Percentiles rank a stretch among this genome's conserved stretches.
These are phyloP conservation scores for Setipinna tenuifilis DNA, from an alignment of 2,797 vertebrate genomes.

Conservation along the genomic window DNA sequence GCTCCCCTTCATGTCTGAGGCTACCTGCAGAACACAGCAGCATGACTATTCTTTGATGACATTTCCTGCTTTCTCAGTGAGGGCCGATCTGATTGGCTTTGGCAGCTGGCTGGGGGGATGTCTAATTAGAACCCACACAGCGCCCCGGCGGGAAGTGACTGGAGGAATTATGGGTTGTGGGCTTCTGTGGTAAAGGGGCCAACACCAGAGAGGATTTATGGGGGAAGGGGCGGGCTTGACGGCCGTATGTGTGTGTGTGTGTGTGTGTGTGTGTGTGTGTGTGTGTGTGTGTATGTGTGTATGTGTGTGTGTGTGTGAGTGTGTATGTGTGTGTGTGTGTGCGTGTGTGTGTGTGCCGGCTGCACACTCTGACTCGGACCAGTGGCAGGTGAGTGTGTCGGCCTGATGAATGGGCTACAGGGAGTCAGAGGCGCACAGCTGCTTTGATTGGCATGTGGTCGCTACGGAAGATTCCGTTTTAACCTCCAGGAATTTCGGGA, in stretches of 20 bases:
- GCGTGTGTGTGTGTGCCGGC: too few relatives aligned
- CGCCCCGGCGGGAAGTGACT: neutral
- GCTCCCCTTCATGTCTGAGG: neutral
- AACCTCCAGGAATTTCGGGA: constrained; percentile 18
- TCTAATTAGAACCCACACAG: constrained; percentile 17
- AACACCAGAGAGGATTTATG: constrained; percentile 6
- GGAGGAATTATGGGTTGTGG: constrained; percentile 16
- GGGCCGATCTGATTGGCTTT: neutral
- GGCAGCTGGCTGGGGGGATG: neutral
- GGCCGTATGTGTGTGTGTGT: neutral
- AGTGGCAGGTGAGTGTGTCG: neutral
- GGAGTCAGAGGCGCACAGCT: neutral
- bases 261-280: constrained; percentile 5
- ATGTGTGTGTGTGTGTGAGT: too few relatives aligned
- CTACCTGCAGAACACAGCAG: neutral
- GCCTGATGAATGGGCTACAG: neutral
- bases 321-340: too few relatives aligned
- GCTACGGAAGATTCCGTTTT: neutral
- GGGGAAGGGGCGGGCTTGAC: neutral
- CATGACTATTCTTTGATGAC: neutral
- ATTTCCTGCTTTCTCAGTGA: neutral
- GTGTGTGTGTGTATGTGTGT: too few relatives aligned
- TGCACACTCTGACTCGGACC: neutral
- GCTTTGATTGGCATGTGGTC: constrained; percentile 6
- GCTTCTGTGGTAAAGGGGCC: neutral